A percentile compares a stretch with the other conserved stretches of the same genome.
These are phyloP conservation scores for Drosophila seguyi DNA, from an alignment of 1,140 invertebrate genomes.

Conservation along the genomic window DNA sequence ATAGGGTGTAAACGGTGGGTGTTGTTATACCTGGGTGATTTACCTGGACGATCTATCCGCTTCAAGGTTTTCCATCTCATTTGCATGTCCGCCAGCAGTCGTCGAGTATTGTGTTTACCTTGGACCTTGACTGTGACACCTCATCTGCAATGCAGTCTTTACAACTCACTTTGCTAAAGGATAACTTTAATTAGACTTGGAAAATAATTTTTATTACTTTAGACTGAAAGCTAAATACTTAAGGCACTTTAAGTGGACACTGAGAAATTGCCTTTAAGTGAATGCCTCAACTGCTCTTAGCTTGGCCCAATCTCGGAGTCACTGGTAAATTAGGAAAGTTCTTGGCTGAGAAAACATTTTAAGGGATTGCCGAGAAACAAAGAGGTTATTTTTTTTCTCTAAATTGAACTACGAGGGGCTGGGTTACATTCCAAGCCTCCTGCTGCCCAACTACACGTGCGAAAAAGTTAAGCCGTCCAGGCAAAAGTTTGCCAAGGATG, in stretches of 20 bases:
- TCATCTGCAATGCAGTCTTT: neutral
- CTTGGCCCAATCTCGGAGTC: constrained; percentile 4
- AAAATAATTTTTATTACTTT: neutral
- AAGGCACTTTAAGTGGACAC: neutral
- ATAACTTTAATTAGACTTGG: neutral
- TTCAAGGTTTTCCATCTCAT: constrained; percentile 68
- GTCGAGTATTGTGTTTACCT: constrained; percentile 17
- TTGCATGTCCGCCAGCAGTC: constrained; percentile 37
- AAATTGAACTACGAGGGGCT: constrained; percentile 37
- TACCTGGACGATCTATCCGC: constrained; percentile 6
- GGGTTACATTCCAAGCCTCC: neutral
- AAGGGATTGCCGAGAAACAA: constrained; percentile 62
- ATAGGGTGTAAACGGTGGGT: constrained; percentile 45
- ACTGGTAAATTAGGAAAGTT: constrained; percentile 35
- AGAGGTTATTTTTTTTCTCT: constrained; percentile 16
- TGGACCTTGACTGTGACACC: constrained; percentile 32
- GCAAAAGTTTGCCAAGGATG: constrained; percentile 70
- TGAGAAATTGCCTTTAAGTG: neutral
- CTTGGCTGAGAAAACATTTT: constrained; percentile 64
- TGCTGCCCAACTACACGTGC: constrained; percentile 61
- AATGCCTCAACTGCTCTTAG: neutral
- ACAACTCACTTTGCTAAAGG: neutral
- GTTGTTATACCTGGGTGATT: constrained; percentile 47
- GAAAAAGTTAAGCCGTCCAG: constrained; percentile 76
- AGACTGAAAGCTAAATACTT: no score